phyloP scores from a whole-genome alignment of 2,113 vertebrate species.

The Ceyx melanurus region DNA sequence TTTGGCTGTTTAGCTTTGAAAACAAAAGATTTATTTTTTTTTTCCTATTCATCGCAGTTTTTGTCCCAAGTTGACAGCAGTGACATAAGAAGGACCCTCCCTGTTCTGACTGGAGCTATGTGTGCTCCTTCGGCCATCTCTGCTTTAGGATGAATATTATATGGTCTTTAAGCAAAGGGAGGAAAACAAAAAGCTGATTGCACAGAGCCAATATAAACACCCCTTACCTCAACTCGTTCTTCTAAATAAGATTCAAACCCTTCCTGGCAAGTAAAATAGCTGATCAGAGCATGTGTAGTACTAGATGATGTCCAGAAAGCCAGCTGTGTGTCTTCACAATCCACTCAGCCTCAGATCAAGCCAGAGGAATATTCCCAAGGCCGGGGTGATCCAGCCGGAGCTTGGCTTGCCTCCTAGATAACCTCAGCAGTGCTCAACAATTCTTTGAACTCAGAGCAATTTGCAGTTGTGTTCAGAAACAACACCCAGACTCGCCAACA shows the following conservation, averaged over 20 bases:
- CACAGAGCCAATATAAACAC: slow-evolving; percentile 6
- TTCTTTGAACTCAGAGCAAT: slow-evolving; percentile 45
- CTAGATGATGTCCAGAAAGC: slow-evolving; percentile 9
- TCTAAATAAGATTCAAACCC: slow-evolving; percentile 31
- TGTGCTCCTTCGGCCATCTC: neutral
- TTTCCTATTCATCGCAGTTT: slow-evolving; percentile 56
- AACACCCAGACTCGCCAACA: slow-evolving; percentile 35
- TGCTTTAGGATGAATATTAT: slow-evolving; percentile 51
- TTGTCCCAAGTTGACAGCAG: slow-evolving; percentile 68
- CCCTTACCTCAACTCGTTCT: neutral
- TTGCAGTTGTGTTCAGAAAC: slow-evolving; percentile 27
- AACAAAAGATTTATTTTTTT: slow-evolving; percentile 79
- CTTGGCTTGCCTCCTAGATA: slow-evolving; percentile 50
- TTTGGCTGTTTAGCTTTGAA: slow-evolving; percentile 78
- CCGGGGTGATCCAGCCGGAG: neutral
- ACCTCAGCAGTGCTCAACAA: slow-evolving; percentile 1
- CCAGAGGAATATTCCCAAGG: slow-evolving; percentile 42
- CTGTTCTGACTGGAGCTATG: slow-evolving; percentile 31
- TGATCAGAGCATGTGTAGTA: neutral
- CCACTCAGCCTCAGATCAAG: slow-evolving; percentile 39
- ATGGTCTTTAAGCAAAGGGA: slow-evolving; percentile 44
- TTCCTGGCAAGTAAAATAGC: neutral
- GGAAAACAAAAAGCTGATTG: neutral
- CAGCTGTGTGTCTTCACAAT: neutral
- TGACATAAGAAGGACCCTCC: slow-evolving; percentile 61